Base-by-base conservation (phyloP, 2,888 invertebrate species). In the Amphimallon solstitiale region DNA sequence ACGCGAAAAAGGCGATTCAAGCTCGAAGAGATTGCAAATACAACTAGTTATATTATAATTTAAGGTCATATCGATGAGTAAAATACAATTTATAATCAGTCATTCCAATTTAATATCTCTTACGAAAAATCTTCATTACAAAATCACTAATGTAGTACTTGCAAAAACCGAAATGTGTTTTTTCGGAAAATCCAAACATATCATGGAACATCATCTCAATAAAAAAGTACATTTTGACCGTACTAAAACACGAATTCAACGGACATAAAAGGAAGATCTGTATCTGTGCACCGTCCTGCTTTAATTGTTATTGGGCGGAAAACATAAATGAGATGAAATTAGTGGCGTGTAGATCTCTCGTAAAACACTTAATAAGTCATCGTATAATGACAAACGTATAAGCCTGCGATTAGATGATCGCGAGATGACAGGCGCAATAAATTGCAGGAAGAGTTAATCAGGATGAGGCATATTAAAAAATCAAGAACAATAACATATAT, bases 381-480 rank as follows among this genome's bases (percentile, higher is more conserved):
- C 43, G 43, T 43, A 59, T 43, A 59, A 59, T 59, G 29, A 29
- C 7, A 7, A 29, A 7, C 29, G 43, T 43, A 59, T 19, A 29
- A 15, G 4, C 3, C 29, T 29, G n/a, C n/a, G 56, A 59, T 59
- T 59, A 59, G 56, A 43, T 59, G 43, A 59, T 59, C 43, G 29
- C 9, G 29, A 29, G 29, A 29, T 29, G 43, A 59, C 43, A 43
- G 21, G 43, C 43, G 34, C 23, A 59, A 59, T 49, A 49, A 62
- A 49, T 49, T 49, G 62, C 37, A 40, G 48, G 29, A 62, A 62
- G 19, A 62, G 38, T 40, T 62, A 62, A 62, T 49, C 49, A 62
- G 62, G 62, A 62, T 62, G 62, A 29, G 51, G 14, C 62, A 34
- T 40, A 62, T 62, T 62, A 62, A 62, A 49, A 62, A 62, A 62